phyloP scores from a whole-genome alignment of 1,140 invertebrate species.

The Lepidurus arcticus region DNA sequence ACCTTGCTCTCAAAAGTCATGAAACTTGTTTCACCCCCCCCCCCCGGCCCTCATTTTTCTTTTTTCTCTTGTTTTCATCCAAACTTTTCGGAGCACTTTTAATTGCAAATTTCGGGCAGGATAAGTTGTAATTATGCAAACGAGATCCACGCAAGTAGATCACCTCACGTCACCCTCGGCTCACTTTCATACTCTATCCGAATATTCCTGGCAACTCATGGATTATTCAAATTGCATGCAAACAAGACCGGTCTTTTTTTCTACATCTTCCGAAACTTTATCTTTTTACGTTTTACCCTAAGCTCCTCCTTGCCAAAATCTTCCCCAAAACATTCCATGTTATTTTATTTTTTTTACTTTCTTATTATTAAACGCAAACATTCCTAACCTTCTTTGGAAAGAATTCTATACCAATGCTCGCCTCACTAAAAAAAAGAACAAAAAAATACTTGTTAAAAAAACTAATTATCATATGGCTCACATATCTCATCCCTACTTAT shows the following conservation, averaged over 20 bases:
- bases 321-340: no score
- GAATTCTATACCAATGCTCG: background rate
- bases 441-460: background rate
- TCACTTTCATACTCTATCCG: background rate
- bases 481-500: background rate
- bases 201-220: background rate
- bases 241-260: background rate
- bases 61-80: no score
- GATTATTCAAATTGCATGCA: constrained; percentile 11
- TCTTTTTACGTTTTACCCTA: background rate
- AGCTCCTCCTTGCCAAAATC: background rate
- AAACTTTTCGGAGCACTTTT: no score
- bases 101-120: no score
- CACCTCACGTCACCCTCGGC: background rate
- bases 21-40: no score
- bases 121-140: background rate
- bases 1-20: no score
- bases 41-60: no score
- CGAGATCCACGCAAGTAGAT: background rate
- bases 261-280: background rate
- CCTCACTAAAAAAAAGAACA: background rate
- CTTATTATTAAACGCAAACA: no score
- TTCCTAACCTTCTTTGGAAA: background rate
- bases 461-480: no score
- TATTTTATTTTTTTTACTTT: no score